Evolutionary conservation across 2,113 vertebrate genomes (phyloP), one percentile per base, ranked within the genome.

Genomic region (Colistium nudipinnis): DNA sequence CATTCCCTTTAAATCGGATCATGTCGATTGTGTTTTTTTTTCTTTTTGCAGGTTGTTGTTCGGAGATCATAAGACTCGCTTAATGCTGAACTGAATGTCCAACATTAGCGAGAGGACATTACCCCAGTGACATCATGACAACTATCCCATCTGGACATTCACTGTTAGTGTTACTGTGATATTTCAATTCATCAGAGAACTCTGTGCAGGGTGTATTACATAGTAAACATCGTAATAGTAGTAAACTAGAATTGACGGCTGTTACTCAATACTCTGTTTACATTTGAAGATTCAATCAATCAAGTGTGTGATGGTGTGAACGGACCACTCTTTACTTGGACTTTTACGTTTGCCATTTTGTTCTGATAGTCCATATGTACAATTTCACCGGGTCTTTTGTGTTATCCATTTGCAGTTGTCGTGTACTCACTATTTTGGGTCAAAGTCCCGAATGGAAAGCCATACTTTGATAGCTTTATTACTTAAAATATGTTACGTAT

Each of bases 31-130:
- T 41, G 5, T 43, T 4, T 64, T 44, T 72, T 9, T 3, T 76
- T 41, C 52, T 54, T 72, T 17, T 49, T 69, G 1, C 72, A 93
- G 91, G 73, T 54, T 91, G 52, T 7, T 92, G 47, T 41, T 93
- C 8, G 91, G 91, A 4, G 90, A 92, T 75, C 70, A 76, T 56
- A 90, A 82, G 57, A 89, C 68, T 6, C 80, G 88, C 4, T 3
- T 91, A 48, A 1, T 90, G 41, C 68, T 91, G 6, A 91, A 86
- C 63, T 89, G 47, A 92, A 70, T 12, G 9, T n/a, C n/a, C n/a
- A n/a, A n/a, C n/a, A n/a, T n/a, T n/a, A n/a, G n/a, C n/a, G 12
- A 39, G 2, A 38, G 5, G 33, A 41, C 22, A 2, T 20, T 39
- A 14, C 17, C 19, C 0, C 0, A 19, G 33, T 36, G 27, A 62